Base-by-base conservation (phyloP, 1,140 invertebrate genomes). In the Homalodisca vitripennis region DNA sequence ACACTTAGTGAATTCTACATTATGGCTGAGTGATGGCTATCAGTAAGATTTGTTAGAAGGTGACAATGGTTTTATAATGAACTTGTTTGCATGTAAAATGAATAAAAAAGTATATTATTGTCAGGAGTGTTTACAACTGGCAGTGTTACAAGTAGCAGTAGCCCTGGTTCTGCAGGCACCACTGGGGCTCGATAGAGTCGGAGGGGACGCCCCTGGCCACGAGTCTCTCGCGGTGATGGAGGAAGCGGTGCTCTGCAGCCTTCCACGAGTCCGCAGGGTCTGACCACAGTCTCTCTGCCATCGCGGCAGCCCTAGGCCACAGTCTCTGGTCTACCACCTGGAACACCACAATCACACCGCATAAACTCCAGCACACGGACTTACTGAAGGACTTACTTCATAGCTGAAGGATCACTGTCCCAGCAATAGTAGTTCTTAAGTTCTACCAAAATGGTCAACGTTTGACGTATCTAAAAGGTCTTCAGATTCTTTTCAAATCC, bases 241-340 rank as follows among this genome's bases (percentile, higher is more conserved):
- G 80, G 79, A 93, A 86, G 51, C 92, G 81, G 1, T 84, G 78
- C 77, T 91, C 88, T 0, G 89, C 89, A 24, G 83, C 80, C 24
- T 55, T 48, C 89, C 89, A 91, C 1, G 74, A 74, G 2, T 78
- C 80, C 0, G 67, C 63, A 0, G 89, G 88, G 73, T 92, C 87
- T 1, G 86, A 80, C 92, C 92, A 95, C 0, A 93, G 80, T 6
- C 90, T 82, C 81, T 95, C 92, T 0, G 89, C 92, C 72, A 94
- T 77, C 0, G 92, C 92, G 47, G 91, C 88, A 0, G 87, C 85
- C 69, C 92, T 92, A 1, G 92, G 92, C 91, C 91, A 93, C 64
- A 92, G 79, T 67, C 89, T 84, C 24, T 55, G 27, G 64, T 72
- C 67, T 14, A 73, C 10, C 32, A 32, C 24, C 55, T 60, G 55